A percentile compares a stretch with the other conserved stretches of the same genome.
Evolutionary conservation across 2,797 vertebrate species (phyloP).

Genomic region (Silurus aristotelis): DNA sequence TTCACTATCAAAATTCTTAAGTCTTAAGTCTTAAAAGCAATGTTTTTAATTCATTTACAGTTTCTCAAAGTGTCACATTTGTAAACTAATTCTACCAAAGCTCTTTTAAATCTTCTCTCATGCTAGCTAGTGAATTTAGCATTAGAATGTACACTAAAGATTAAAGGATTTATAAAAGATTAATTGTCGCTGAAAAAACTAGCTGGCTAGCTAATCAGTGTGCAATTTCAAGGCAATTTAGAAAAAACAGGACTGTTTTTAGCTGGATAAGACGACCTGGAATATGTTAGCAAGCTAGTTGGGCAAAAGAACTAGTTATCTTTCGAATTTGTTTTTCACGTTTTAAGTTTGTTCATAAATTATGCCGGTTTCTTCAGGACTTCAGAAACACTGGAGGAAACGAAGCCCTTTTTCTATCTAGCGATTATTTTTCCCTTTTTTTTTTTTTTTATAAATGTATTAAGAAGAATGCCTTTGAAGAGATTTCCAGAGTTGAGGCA

Average conservation of each 20-base stretch:
- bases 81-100: neutral
- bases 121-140: neutral
- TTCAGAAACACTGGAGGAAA: neutral
- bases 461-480: neutral
- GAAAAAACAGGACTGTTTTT: neutral
- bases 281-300: neutral
- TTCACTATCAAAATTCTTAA: too few relatives aligned
- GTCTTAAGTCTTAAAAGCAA: too few relatives aligned
- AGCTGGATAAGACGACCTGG: neutral
- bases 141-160: too few relatives aligned
- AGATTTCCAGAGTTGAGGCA: slow-evolving; percentile 23
- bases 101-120: neutral
- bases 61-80: neutral
- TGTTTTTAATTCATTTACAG: neutral
- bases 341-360: neutral
- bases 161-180: too few relatives aligned
- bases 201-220: neutral
- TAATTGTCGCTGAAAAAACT: neutral
- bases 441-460: neutral
- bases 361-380: neutral
- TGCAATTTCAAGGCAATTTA: neutral
- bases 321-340: neutral
- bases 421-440: neutral
- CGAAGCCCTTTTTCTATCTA: neutral
- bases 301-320: neutral